A percentile compares a stretch with the other conserved stretches of the same genome.
phyloP scores from a whole-genome alignment of 2,113 vertebrate species.

The Lophius piscatorius region DNA sequence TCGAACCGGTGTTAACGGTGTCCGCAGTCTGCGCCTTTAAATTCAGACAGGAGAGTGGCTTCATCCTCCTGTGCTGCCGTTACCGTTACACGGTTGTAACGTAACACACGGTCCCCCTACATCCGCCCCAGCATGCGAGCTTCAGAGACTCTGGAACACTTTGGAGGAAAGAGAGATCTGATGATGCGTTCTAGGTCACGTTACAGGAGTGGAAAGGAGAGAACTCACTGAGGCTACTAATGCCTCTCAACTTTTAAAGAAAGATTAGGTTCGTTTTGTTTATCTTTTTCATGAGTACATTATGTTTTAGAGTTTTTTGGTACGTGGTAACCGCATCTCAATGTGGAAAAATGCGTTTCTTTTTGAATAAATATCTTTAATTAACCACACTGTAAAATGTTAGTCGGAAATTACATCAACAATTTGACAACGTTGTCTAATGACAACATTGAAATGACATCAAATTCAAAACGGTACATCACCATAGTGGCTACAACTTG shows the following conservation, averaged over 20 bases:
- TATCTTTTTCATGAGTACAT: too few relatives aligned
- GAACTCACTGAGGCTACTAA: neutral
- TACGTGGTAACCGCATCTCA: too few relatives aligned
- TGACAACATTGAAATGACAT: too few relatives aligned
- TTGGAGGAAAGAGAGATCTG: neutral
- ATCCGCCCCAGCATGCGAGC: neutral
- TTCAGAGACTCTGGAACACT: slow-evolving; percentile 1
- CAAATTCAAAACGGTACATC: too few relatives aligned
- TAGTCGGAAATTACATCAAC: too few relatives aligned
- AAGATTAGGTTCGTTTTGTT: too few relatives aligned
- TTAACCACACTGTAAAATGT: too few relatives aligned
- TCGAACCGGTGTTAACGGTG: slow-evolving; percentile 32
- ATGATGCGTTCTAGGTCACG: neutral
- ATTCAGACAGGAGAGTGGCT: slow-evolving; percentile 42
- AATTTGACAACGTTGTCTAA: too few relatives aligned
- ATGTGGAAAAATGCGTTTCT: too few relatives aligned
- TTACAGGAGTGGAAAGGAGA: neutral
- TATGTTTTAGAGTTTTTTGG: too few relatives aligned
- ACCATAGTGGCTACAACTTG: too few relatives aligned
- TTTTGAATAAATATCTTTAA: too few relatives aligned
- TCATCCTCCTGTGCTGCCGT: slow-evolving; percentile 62
- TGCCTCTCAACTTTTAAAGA: neutral
- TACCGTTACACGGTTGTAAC: slow-evolving; percentile 25
- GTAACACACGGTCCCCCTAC: slow-evolving; percentile 21
- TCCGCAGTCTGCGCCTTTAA: slow-evolving; percentile 10